Conservation (phyloP, 2,113 vertebrate genomes). For the Pseudorectes ferrugineus region DNA sequence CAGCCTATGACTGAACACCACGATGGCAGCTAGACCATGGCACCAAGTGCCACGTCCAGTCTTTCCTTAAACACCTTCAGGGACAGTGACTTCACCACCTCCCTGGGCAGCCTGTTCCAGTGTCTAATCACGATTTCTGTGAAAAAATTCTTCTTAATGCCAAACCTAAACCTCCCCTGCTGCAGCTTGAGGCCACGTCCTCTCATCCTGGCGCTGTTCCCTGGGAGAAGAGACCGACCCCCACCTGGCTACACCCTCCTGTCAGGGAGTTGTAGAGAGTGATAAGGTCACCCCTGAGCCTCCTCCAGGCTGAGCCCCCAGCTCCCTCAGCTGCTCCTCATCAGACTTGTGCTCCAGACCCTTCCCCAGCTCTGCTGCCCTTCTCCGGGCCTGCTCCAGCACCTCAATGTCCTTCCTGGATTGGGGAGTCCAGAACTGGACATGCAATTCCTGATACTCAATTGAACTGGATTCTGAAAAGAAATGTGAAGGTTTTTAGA, state of each 20-base stretch:
- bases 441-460: neutral
- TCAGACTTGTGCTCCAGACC: neutral
- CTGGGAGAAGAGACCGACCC: neutral
- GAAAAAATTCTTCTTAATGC: neutral
- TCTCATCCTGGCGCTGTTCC: accelerated
- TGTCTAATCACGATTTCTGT: accelerated
- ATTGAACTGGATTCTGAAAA: neutral
- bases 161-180: neutral
- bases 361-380: neutral
- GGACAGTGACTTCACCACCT: neutral
- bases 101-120: neutral
- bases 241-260: neutral
- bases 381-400: neutral
- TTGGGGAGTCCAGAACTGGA: neutral
- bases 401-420: neutral
- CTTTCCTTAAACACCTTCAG: neutral
- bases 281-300: neutral
- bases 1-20: neutral
- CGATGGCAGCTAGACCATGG: neutral
- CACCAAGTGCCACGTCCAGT: neutral
- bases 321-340: neutral
- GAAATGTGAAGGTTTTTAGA: neutral
- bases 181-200: neutral
- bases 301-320: neutral
- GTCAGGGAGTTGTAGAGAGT: neutral